Percentiles rank a stretch among this genome's conserved stretches.
Conservation (phyloP, 2,113 vertebrate species). For the Thermophis baileyi region DNA sequence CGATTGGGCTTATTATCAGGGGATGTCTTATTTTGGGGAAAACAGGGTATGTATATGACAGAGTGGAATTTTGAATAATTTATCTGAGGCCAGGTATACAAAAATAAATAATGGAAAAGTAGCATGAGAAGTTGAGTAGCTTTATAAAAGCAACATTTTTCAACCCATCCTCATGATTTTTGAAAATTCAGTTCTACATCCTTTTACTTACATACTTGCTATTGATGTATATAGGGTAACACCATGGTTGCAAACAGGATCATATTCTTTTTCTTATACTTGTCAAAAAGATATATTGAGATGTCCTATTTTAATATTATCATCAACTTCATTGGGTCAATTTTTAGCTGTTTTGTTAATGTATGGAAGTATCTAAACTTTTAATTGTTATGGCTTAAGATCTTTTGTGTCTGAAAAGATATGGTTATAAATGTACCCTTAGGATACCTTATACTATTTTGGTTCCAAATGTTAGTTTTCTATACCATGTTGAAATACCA, state of each 20-base stretch:
- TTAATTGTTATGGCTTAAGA: background rate
- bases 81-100: background rate
- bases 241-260: background rate
- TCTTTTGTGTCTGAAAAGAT: background rate
- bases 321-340: background rate
- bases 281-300: background rate
- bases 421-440: background rate
- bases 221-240: background rate
- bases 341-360: background rate
- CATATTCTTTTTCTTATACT: background rate
- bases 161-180: background rate
- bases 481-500: background rate
- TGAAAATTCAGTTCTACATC: background rate
- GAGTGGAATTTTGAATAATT: constrained; percentile 16
- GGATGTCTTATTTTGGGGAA: no score
- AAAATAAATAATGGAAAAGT: background rate
- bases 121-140: background rate
- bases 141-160: background rate
- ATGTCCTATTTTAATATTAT: background rate
- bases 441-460: background rate
- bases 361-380: background rate
- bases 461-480: background rate
- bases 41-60: background rate
- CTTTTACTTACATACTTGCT: background rate
- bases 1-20: no score